Percentiles rank a stretch among this genome's conserved stretches.
Evolutionary conservation across 1,140 invertebrate species (phyloP).

Genomic region (Cydia strobilella): DNA sequence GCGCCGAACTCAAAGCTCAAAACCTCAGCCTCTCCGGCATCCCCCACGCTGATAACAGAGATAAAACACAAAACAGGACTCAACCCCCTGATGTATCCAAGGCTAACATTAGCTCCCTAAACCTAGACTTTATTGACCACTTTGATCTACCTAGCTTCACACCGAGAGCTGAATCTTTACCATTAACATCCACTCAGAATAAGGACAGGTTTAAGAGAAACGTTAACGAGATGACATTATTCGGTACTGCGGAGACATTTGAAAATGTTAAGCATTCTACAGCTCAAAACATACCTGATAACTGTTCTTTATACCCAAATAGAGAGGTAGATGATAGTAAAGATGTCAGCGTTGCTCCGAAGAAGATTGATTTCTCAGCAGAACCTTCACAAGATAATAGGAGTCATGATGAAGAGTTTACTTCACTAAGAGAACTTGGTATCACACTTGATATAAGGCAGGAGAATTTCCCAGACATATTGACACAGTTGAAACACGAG

Average conservation of each 20-base stretch:
- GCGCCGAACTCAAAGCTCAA: conserved; percentile 64
- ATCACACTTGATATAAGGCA: conserved; percentile 68
- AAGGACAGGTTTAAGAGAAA: conserved; percentile 70
- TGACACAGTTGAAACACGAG: conserved; percentile 80
- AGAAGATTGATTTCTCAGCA: conserved; percentile 75
- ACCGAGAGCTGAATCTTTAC: conserved; percentile 65
- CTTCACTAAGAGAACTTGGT: conserved; percentile 66
- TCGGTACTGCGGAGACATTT: conserved; percentile 57
- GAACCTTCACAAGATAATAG: conserved; percentile 63
- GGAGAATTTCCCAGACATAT: conserved; percentile 71
- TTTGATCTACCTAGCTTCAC: conserved; percentile 53
- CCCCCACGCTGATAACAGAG: conserved; percentile 42
- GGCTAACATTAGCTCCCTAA: conserved; percentile 67
- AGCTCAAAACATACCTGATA: conserved; percentile 65
- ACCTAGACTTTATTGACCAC: conserved; percentile 57
- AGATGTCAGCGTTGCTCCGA: conserved; percentile 70
- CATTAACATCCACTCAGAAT: conserved; percentile 69
- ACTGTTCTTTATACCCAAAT: conserved; percentile 78
- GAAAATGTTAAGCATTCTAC: conserved; percentile 54
- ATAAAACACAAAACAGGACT: conserved; percentile 59
- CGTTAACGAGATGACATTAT: conserved; percentile 74
- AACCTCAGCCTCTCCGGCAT: conserved; percentile 53
- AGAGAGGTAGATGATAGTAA: conserved; percentile 67
- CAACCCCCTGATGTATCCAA: conserved; percentile 59
- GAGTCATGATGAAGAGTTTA: conserved; percentile 58